Conservation (phyloP, 2,797 vertebrate genomes). For the Cirrhinus mrigala region DNA sequence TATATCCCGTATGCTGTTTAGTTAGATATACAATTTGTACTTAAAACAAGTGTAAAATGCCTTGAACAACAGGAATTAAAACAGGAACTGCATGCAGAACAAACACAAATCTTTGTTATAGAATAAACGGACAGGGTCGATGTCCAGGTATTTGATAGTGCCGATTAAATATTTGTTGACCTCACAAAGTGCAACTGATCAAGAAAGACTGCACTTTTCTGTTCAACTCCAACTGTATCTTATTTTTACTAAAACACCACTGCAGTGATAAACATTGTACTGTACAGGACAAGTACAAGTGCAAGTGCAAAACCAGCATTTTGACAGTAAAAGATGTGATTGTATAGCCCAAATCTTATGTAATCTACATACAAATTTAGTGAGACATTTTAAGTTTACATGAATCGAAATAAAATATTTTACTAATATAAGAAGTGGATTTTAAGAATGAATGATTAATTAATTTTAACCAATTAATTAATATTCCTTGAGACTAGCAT, state of each 20-base stretch:
- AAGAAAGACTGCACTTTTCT: background rate
- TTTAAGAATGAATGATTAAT: background rate
- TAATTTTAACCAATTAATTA: background rate
- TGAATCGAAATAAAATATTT: background rate
- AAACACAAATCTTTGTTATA: background rate
- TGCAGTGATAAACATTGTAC: background rate
- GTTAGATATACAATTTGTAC: background rate
- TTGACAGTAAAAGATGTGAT: background rate
- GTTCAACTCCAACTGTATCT: background rate
- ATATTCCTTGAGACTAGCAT: background rate
- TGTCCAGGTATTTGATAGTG: background rate
- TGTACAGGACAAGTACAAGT: background rate
- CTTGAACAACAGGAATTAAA: background rate
- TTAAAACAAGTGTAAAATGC: background rate
- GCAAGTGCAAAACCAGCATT: background rate
- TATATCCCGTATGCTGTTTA: background rate
- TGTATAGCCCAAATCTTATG: background rate
- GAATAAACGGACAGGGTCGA: background rate
- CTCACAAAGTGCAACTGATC: background rate
- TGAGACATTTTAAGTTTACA: background rate
- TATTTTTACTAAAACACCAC: background rate
- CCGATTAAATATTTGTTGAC: slow-evolving; percentile 1
- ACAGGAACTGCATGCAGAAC: background rate
- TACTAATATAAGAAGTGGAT: no score
- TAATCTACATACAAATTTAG: background rate